Base-by-base conservation (phyloP, 2,888 invertebrate species). In the Agrilus cyanescens region DNA sequence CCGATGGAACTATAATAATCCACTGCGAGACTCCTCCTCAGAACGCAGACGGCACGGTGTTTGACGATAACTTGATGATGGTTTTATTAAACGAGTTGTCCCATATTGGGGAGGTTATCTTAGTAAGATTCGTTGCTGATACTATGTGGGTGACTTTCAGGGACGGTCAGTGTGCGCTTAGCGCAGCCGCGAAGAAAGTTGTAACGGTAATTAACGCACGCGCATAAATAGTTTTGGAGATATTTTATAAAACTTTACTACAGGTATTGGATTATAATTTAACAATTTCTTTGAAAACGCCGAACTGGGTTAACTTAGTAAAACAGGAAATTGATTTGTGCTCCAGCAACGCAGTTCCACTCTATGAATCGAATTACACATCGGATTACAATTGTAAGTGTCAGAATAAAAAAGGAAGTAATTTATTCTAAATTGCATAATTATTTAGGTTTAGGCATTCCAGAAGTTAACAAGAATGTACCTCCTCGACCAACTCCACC, bases 131-230 rank as follows among this genome's bases (percentile, higher is more conserved):
- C 66, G 85, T 93, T 12, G 88, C 83, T 16, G 85, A 81, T 46
- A 83, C 86, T 12, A 81, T 96, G 71, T 89, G 90, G 82, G 80
- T 96, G 18, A 91, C 94, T 7, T 94, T 95, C 62, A 77, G 87
- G 53, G 87, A 89, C 58, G 93, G 95, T 0, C 83, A 86, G 59
- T 82, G 84, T 51, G 95, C 95, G 4, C 65, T 97, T 15, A 79
- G 81, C 45, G 87, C 87, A 2, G 69, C 68, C 0, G 66, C 68
- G 25, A 68, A 55, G 34, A 51, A 54, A 38, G 46, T 33, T 38
- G 53, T 57, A 20, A 41, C 50, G 36, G 53, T 55, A 52, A 37
- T 41, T 31, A n/a, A 15, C 7, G 68, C 69, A 10, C 63, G 66
- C 44, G 2, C 36, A 31, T 34, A 2, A 13, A 29, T 4, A 2